Base-by-base conservation (phyloP, 2,113 vertebrate genomes). In the Polypterus bichir region DNA sequence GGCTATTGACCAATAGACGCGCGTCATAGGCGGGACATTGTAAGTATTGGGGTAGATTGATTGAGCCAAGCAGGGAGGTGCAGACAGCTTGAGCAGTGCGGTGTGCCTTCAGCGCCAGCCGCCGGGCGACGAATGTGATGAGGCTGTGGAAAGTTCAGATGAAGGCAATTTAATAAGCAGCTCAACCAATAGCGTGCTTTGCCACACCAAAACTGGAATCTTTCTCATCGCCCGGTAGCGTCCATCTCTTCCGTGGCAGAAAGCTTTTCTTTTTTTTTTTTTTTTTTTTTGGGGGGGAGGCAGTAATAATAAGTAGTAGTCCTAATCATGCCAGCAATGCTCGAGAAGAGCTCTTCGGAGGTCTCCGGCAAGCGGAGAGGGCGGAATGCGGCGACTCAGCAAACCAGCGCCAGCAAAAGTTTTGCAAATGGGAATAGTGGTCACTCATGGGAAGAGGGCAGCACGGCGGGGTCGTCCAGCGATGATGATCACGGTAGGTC, bases 401-500 rank as follows among this genome's bases (percentile, higher is more conserved):
- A 72, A 64, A 79, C 83, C 64, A 80, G 80, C 44, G 78, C 81
- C 58, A 79, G 76, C 57, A 95, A 95, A 89, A 92, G 77, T 77
- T 86, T 92, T 78, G 82, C 89, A 66, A 91, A 90, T 73, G 90
- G 89, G 68, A 89, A 81, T 74, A 86, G 81, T 74, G 79, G 84
- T 68, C 86, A 87, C 85, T 92, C 88, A 55, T 93, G 91, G 91
- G 91, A 94, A 73, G 91, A 94, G 65, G 91, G 88, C 79, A 93
- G 90, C 86, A 27, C 27, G 27, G 90, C 87, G 49, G 89, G 88
- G 62, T 91, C 89, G n/a, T 92, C 90, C 68, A 93, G 91, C 78
- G 92, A 94, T 77, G 91, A 95, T 63, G 92, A 95, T 77, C 90
- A 92, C 75, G 91, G 92, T 93, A 82, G 83, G 87, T 74, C 72